phyloP scores from a whole-genome alignment of 2,888 invertebrate species.

The Idaea aversata region DNA sequence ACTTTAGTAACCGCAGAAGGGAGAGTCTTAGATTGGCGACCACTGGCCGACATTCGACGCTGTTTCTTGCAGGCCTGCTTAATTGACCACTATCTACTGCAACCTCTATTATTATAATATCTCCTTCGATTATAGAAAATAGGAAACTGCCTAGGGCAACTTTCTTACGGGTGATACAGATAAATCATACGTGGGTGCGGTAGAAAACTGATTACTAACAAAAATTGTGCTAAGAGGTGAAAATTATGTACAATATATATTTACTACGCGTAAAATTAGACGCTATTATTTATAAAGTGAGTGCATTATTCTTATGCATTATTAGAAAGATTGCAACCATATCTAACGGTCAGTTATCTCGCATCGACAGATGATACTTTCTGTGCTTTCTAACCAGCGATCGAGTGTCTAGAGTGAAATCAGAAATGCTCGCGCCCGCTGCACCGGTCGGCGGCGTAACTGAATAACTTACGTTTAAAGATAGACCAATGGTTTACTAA shows the following conservation, averaged over 20 bases:
- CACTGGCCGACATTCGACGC: constrained; percentile 45
- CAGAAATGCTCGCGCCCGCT: constrained; percentile 33
- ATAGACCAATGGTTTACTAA: neutral
- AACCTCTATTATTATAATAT: constrained; percentile 67
- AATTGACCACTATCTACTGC: constrained; percentile 62
- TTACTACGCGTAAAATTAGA: neutral
- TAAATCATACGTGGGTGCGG: constrained; percentile 55
- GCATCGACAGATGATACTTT: constrained; percentile 67
- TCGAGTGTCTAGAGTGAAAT: constrained; percentile 70
- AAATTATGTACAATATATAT: neutral
- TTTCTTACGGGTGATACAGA: constrained; percentile 55
- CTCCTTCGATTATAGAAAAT: constrained; percentile 70
- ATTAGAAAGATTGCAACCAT: constrained; percentile 31
- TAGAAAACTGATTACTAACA: constrained; percentile 35
- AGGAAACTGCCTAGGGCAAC: constrained; percentile 72
- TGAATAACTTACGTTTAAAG: neutral
- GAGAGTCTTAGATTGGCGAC: constrained; percentile 37
- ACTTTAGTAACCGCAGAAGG: constrained; percentile 8
- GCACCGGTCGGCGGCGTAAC: constrained; percentile 11
- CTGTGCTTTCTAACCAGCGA: constrained; percentile 65
- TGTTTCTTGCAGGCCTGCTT: constrained; percentile 49
- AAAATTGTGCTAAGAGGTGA: constrained; percentile 30
- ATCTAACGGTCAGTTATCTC: constrained; percentile 46
- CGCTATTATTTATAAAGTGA: neutral
- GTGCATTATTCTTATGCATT: constrained; percentile 14